phyloP scores from a whole-genome alignment of 2,888 invertebrate species.

The Omphaloscelis lunosa region DNA sequence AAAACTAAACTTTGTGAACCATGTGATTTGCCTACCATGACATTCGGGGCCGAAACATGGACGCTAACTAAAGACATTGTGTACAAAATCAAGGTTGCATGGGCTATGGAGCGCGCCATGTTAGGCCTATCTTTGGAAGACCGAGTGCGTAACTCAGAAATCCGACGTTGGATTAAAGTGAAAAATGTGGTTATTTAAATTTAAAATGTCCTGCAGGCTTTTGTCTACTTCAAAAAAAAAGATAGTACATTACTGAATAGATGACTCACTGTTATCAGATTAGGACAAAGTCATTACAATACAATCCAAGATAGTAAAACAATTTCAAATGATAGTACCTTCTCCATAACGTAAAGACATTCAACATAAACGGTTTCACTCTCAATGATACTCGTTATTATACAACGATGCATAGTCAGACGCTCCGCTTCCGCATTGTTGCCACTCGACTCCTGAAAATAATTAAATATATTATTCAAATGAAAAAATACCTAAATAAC shows the following conservation, averaged over 20 bases:
- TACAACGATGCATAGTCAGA: constrained; percentile 96
- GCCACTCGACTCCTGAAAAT: constrained; percentile 83
- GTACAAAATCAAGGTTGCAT: neutral
- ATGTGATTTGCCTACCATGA: neutral
- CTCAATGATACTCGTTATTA: constrained; percentile 97
- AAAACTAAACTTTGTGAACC: neutral
- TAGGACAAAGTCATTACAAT: neutral
- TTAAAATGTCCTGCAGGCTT: neutral
- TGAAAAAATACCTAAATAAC: constrained; percentile 41
- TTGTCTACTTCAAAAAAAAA: constrained; percentile 1
- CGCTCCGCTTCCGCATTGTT: constrained; percentile 94
- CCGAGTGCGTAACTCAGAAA: neutral
- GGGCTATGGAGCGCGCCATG: neutral
- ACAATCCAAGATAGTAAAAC: constrained; percentile 54
- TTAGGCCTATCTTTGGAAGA: neutral
- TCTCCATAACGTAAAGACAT: constrained; percentile 96
- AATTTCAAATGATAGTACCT: constrained; percentile 88
- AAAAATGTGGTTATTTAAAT: neutral
- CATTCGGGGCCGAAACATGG: neutral
- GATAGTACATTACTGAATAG: neutral
- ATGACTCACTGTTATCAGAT: constrained; percentile 36
- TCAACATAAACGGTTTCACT: constrained; percentile 97
- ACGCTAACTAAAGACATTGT: neutral
- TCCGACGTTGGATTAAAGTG: no score
- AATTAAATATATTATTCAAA: constrained; percentile 49